A percentile compares a stretch with the other conserved stretches of the same genome.
Conservation (phyloP, 2,797 vertebrate species). For the Rhynchotus rufescens region DNA sequence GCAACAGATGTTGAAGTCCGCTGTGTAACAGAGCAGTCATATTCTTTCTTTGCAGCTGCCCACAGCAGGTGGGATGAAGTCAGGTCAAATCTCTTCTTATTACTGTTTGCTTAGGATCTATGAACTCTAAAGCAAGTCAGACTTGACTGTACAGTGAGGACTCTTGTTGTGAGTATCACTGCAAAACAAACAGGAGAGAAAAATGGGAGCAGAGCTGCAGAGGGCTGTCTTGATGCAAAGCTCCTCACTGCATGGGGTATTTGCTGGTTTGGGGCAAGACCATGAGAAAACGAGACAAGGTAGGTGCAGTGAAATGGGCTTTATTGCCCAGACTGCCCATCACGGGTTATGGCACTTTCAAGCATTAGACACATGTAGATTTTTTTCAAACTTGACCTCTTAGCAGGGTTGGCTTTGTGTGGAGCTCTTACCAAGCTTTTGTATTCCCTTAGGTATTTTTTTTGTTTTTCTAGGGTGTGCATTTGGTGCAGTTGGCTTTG, state of each 20-base stretch:
- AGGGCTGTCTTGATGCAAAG: neutral
- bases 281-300: neutral
- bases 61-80: neutral
- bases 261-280: neutral
- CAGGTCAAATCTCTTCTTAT: neutral
- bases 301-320: neutral
- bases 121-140: neutral
- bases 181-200: neutral
- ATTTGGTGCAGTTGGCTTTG: neutral
- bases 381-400: neutral
- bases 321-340: neutral
- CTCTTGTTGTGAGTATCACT: neutral
- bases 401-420: neutral
- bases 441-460: neutral
- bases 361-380: neutral
- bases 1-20: neutral
- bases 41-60: neutral
- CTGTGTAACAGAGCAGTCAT: neutral
- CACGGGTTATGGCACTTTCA: neutral
- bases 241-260: neutral
- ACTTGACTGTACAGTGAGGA: neutral
- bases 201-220: neutral
- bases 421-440: neutral
- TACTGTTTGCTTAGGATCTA: neutral
- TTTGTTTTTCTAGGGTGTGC: neutral